Evolutionary conservation across 2,113 vertebrate species (phyloP).

Genomic region (Macaca fascicularis): DNA sequence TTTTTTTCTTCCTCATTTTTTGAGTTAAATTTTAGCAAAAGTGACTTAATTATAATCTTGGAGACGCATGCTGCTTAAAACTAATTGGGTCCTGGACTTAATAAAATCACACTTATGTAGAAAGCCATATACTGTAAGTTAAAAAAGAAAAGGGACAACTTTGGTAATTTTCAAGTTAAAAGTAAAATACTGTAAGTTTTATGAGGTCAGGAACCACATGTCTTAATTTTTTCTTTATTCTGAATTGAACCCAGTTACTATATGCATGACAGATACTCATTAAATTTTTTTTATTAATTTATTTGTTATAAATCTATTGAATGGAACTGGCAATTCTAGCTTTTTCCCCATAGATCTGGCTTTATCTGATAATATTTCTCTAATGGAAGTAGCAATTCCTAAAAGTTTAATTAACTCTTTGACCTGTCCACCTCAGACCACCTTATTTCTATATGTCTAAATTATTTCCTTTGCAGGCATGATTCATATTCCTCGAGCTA

Average conservation of each 20-base stretch:
- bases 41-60: conserved; percentile 31
- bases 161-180: conserved; percentile 32
- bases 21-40: conserved; percentile 26
- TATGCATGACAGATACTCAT: background rate
- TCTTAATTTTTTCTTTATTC: background rate
- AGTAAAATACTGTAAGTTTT: background rate
- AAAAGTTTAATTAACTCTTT: background rate
- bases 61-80: background rate
- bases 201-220: background rate
- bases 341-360: background rate
- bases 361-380: background rate
- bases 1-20: background rate
- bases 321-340: background rate
- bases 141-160: background rate
- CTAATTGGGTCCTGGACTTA: background rate
- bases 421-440: background rate
- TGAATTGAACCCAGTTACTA: background rate
- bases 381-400: background rate
- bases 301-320: background rate
- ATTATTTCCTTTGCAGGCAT: background rate
- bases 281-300: background rate
- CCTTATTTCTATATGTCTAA: background rate
- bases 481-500: background rate
- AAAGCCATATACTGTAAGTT: background rate
- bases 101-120: background rate